Base-by-base conservation (phyloP, 2,888 invertebrate genomes). In the Drosophila algonquin region DNA sequence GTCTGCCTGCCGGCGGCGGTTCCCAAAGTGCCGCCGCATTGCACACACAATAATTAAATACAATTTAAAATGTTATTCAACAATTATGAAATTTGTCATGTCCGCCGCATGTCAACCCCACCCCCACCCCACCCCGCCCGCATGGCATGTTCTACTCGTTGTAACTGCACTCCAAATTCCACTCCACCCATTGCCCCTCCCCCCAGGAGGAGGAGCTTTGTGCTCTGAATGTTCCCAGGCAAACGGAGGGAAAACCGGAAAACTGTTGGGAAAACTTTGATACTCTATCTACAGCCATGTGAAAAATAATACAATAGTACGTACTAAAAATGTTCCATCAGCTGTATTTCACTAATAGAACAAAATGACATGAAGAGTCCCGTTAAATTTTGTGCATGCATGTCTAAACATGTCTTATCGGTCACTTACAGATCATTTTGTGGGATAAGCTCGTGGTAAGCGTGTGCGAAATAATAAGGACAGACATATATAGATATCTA, bases 51-150 rank as follows among this genome's bases (percentile, higher is more conserved):
- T 73, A 75, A 73, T 75, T 72, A 63, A 75, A 61, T 73, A 62
- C 57, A 50, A 57, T 58, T 64, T 65, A 58, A 69, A 80, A 83
- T 70, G 55, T 63, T 68, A 72, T 72, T 55, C 56, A 83, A 50
- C 69, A 79, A 78, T 80, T 74, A 83, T 74, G 67, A 57, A 69
- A 68, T 69, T 76, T 72, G 52, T 78, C 71, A 59, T 21, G 58
- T 53, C 21, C 21, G 60, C 56, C 63, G 46, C 73, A 65, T 79
- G 77, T 63, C 61, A 75, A 48, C 21, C 3, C 21, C 21, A 21
- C 3, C 21, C 3, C 21, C 21, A 21, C 21, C 21, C 3, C 21
- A 21, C 21, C 2, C 21, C 21, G 0, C 35, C 24, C 5, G n/a
- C 21, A 40, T 40, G 24, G 30, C 51, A 51, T 45, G 30, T 45